Conservation (phyloP, 2,797 vertebrate genomes). For the Chiroxiphia lanceolata region DNA sequence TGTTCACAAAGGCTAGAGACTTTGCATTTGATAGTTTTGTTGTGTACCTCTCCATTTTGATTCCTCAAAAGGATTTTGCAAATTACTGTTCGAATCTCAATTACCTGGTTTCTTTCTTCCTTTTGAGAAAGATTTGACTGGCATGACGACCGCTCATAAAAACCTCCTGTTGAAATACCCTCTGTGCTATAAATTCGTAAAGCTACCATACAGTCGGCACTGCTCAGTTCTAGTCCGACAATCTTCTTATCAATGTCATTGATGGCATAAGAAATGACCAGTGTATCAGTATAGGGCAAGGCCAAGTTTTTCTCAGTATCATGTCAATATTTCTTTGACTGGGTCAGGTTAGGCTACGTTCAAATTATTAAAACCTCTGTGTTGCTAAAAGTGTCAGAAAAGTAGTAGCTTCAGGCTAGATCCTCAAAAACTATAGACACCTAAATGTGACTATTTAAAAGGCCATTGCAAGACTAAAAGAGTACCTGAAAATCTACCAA, state of each 20-base stretch:
- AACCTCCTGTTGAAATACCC: background rate
- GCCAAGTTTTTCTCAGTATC: background rate
- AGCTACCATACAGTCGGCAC: background rate
- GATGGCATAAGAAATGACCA: background rate
- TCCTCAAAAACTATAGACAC: background rate
- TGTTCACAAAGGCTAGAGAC: background rate
- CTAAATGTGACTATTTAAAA: background rate
- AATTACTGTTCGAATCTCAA: background rate
- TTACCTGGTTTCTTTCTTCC: background rate
- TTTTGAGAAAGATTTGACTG: background rate
- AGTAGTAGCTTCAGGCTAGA: background rate
- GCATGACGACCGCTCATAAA: background rate
- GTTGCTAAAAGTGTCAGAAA: background rate
- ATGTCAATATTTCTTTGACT: background rate
- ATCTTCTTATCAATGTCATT: background rate
- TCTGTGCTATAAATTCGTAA: background rate
- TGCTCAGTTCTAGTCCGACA: background rate
- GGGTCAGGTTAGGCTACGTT: background rate
- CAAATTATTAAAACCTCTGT: background rate
- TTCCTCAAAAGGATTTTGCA: background rate
- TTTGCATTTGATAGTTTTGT: background rate
- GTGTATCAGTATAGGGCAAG: background rate
- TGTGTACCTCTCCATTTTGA: background rate
- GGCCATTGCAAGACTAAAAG: background rate
- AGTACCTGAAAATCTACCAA: background rate